phyloP scores from a whole-genome alignment of 2,797 vertebrate species.

The Lophius americanus region DNA sequence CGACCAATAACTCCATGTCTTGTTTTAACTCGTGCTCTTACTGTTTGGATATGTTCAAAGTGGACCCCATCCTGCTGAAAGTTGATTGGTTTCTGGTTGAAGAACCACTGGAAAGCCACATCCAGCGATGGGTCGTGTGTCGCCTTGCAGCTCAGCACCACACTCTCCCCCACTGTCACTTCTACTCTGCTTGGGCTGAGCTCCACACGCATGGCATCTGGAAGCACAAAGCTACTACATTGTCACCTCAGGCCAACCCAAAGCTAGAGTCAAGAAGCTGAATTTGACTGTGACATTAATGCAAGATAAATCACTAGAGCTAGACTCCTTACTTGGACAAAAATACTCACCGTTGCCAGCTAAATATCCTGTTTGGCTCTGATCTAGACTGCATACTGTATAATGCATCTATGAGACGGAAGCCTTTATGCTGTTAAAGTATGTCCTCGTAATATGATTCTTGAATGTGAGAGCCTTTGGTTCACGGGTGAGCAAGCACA shows the following conservation, averaged over 20 bases:
- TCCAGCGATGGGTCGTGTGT: conserved; percentile 91
- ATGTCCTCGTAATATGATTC: conserved; percentile 74
- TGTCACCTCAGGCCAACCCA: conserved; percentile 76
- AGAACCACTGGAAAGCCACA: conserved; percentile 92
- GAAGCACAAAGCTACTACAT: conserved; percentile 78
- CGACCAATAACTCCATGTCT: not conserved
- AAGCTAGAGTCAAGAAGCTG: conserved; percentile 40
- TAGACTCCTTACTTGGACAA: not conserved
- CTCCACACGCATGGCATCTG: conserved; percentile 95
- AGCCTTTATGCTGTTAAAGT: conserved; percentile 40
- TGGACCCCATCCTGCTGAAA: conserved; percentile 91
- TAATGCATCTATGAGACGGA: conserved; percentile 31
- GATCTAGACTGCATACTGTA: conserved; percentile 20
- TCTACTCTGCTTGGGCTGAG: conserved; percentile 91
- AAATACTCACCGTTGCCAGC: conserved; percentile 46
- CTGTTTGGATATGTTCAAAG: conserved; percentile 96
- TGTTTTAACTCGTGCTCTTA: conserved; percentile 82
- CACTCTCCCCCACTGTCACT: conserved; percentile 94
- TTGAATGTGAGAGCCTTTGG: conserved; percentile 67
- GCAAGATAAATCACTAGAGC: conserved; percentile 4
- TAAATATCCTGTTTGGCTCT: conserved; percentile 37
- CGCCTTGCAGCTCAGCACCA: conserved; percentile 95
- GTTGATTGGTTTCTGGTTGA: conserved; percentile 90
- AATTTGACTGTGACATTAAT: conserved; percentile 34
- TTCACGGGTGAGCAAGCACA: conserved; percentile 70